phyloP scores from a whole-genome alignment of 2,888 invertebrate species.

The Cheilosia grossa region DNA sequence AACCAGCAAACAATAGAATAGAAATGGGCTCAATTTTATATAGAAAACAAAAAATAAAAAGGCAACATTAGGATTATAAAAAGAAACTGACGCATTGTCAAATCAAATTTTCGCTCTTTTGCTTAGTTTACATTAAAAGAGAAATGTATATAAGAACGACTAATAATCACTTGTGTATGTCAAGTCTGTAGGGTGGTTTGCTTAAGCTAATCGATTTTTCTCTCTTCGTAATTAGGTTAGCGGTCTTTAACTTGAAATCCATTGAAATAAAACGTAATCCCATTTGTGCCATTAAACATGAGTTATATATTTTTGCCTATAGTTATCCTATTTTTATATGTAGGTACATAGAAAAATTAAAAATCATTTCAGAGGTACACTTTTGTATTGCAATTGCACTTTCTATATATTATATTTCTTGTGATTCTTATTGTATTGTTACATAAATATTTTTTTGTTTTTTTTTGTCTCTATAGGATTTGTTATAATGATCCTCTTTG shows the following conservation, averaged over 20 bases:
- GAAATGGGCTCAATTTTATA: neutral
- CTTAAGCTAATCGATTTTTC: slow-evolving; percentile 23
- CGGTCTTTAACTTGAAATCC: slow-evolving; percentile 2
- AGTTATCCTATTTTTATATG: slow-evolving; percentile 18
- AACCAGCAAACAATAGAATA: neutral
- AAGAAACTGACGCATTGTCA: no score
- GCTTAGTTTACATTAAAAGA: no score
- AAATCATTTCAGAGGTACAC: slow-evolving; percentile 55
- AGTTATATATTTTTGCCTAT: slow-evolving; percentile 15
- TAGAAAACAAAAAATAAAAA: no score
- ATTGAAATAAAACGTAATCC: slow-evolving; percentile 20
- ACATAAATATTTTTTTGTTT: slow-evolving; percentile 25
- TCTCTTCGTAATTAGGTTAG: slow-evolving; percentile 12
- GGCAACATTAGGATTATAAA: no score
- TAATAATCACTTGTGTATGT: neutral
- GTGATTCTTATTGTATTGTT: slow-evolving; percentile 45
- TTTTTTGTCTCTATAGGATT: slow-evolving; percentile 26
- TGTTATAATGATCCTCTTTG: slow-evolving; percentile 32
- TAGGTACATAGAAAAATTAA: slow-evolving; percentile 22
- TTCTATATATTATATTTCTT: slow-evolving; percentile 46
- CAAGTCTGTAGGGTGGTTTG: slow-evolving; percentile 29
- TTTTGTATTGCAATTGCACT: slow-evolving; percentile 69
- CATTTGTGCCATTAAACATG: slow-evolving; percentile 40
- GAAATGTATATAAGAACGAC: no score
- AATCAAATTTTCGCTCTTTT: no score